Evolutionary conservation across 2,888 invertebrate genomes (phyloP).

Genomic region (Syrphus vitripennis): DNA sequence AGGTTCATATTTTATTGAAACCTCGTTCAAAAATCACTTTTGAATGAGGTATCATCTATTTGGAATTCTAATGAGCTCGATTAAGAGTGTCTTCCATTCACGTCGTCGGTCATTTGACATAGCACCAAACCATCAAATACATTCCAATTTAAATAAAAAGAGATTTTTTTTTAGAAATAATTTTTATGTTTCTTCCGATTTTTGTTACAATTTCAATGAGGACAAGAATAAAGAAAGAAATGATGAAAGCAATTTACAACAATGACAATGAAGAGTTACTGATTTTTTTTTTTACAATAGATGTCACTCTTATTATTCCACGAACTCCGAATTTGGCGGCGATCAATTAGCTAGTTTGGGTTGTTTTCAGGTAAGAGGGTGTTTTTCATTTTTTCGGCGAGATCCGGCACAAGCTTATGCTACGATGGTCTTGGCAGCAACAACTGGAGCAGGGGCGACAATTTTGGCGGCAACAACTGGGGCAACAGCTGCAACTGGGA

Average conservation of each 20-base stretch:
- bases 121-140: neutral
- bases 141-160: neutral
- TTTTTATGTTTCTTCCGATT: conserved; percentile 27
- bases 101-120: too few relatives aligned
- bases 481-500: conserved; percentile 80
- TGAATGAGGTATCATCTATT: neutral
- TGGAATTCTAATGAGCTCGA: conserved; percentile 37
- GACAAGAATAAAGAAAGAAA: conserved; percentile 43
- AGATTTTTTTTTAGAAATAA: conserved; percentile 73
- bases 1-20: conserved; percentile 20
- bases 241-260: conserved; percentile 71
- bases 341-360: conserved; percentile 60
- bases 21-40: conserved; percentile 20
- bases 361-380: conserved; percentile 38
- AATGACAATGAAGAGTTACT: conserved; percentile 72
- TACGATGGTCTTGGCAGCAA: conserved; percentile 66
- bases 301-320: conserved; percentile 77
- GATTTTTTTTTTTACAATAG: conserved; percentile 77
- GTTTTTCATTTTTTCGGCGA: too few relatives aligned
- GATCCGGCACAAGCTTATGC: conserved; percentile 40
- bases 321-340: conserved; percentile 71
- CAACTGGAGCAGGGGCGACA: conserved; percentile 74
- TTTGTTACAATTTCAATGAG: conserved; percentile 51
- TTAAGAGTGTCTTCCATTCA: neutral
- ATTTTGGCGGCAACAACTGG: conserved; percentile 79